phyloP scores from a whole-genome alignment of 2,888 invertebrate genomes.

The Pheosia gnoma region DNA sequence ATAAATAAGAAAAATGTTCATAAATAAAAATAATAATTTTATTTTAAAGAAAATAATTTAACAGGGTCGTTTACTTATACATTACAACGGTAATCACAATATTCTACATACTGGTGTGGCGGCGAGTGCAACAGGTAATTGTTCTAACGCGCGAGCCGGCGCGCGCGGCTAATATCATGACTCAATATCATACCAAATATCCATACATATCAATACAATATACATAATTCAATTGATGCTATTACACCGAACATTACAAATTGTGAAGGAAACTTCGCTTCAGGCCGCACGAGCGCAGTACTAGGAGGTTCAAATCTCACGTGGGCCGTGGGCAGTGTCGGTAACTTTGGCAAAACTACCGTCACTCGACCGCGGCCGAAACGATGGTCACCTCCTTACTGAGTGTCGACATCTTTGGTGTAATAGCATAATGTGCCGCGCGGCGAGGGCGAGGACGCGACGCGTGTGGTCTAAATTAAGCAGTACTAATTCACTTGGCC shows the following conservation, averaged over 20 bases:
- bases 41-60: constrained; percentile 63
- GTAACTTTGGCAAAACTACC: not conserved
- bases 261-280: not conserved
- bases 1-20: constrained; percentile 36
- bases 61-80: constrained; percentile 51
- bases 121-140: constrained; percentile 44
- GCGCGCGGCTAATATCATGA: constrained; percentile 26
- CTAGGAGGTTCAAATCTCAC: not conserved
- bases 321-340: not conserved
- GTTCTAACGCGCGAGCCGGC: constrained; percentile 35
- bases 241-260: constrained; percentile 2
- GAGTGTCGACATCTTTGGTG: constrained; percentile 14
- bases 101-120: constrained; percentile 46
- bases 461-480: not conserved
- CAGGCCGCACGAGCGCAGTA: not conserved
- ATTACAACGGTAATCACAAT: constrained; percentile 53
- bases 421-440: constrained; percentile 5
- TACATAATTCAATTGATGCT: not conserved
- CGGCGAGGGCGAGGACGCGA: constrained; percentile 11
- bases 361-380: not conserved
- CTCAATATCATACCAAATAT: constrained; percentile 35
- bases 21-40: constrained; percentile 56
- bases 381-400: not conserved
- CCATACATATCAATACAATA: constrained; percentile 25
- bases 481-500: constrained; percentile 54